Evolutionary conservation across 23 tunicate species (phyloP), one percentile per base, ranked within the genome.

Genomic region (Ciona savignyi): DNA sequence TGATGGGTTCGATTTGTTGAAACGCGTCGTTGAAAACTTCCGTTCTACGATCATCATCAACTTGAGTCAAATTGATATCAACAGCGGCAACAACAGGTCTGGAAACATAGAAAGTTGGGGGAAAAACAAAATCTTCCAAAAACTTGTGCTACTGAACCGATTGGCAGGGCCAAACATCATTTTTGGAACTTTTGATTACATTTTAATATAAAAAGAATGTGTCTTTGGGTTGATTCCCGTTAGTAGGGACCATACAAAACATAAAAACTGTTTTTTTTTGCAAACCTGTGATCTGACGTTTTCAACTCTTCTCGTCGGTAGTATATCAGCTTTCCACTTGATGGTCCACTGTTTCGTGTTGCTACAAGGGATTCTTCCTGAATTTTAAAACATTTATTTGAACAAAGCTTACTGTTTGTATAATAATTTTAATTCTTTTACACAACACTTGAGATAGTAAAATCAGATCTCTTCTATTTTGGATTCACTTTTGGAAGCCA

Each of bases 281-380:
- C 26, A 22, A 63, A 78, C 91, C 97, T 85, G 75, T 91, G 97
- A 72, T 91, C 97, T 27, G 97, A 91, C 0, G 91, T 85, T 68
- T 91, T 91, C 2, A 91, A 28, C 33, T 91, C 97, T 21, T 84
- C 86, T 33, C 90, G 68, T 23, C 63, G 70, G 74, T 91, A 91
- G 49, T 32, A 34, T 1, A 71, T 30, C 33, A 91, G 32, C 1
- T 70, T 75, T 29, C 84, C 97, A 30, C 22, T 22, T 42, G 56
- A 15, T 42, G 56, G 56, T 15, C 9, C 15, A 42, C 11, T 9
- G 15, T 9, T 6, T 6, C 15, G 9, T 6, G 56, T 42, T 42
- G 9, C 56, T 6, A 42, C 56, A 15, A 42, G 56, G 11, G 15
- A 9, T 6, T 20, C 28, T 64, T 64, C 28, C 29, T 64, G 28